A percentile compares a stretch with the other conserved stretches of the same genome.
These are phyloP conservation scores for Loriculus beryllinus DNA, from an alignment of 2,797 vertebrate species.

Conservation along the genomic window DNA sequence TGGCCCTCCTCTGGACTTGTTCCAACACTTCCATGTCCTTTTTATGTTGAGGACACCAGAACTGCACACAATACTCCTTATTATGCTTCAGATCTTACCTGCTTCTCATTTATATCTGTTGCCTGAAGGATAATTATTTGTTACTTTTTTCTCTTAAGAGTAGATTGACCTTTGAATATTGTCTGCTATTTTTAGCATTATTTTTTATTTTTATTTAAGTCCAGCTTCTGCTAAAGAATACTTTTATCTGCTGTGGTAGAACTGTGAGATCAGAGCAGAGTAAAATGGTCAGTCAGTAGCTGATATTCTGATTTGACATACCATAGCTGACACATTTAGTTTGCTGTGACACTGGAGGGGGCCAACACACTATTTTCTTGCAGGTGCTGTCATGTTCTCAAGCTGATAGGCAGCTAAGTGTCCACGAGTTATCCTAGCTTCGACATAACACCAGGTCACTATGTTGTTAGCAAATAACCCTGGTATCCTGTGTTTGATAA, in stretches of 20 bases:
- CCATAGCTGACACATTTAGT: neutral
- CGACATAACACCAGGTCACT: neutral
- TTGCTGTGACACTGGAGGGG: conserved; percentile 23
- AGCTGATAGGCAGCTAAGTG: neutral
- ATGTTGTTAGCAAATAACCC: conserved; percentile 33
- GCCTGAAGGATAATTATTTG: neutral
- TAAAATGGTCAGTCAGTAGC: neutral
- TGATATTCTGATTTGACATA: neutral
- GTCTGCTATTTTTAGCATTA: neutral
- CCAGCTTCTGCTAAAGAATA: neutral
- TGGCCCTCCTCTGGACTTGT: no score
- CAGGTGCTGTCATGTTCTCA: neutral
- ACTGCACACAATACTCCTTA: no score
- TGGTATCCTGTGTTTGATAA: conserved; percentile 46
- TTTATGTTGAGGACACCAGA: no score
- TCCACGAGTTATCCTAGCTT: neutral
- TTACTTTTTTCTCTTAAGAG: neutral
- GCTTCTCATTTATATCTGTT: neutral
- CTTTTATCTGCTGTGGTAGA: neutral
- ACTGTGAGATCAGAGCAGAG: neutral
- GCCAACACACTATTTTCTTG: neutral
- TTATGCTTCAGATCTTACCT: no score
- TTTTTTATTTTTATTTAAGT: neutral
- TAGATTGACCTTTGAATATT: neutral
- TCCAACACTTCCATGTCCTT: no score